A percentile compares a stretch with the other conserved stretches of the same genome.
Conservation (phyloP, 1,140 invertebrate species). For the Ostrea denselamellosa region DNA sequence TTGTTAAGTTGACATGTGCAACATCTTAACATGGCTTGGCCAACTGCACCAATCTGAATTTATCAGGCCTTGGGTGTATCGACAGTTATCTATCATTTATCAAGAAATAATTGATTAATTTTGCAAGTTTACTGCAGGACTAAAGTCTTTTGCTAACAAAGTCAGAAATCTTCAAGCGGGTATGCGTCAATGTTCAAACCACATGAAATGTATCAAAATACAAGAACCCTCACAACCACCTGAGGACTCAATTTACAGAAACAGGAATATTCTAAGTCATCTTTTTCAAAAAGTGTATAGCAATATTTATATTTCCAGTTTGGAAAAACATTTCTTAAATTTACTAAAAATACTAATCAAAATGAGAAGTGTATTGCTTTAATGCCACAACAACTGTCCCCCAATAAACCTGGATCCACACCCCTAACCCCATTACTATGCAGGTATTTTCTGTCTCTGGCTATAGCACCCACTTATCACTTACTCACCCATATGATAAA, state of each 20-base stretch:
- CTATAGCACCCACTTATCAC: no score
- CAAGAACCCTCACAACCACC: not conserved
- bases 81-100: slow-evolving; percentile 33
- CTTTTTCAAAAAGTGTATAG: not conserved
- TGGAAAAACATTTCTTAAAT: not conserved
- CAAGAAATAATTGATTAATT: slow-evolving; percentile 36
- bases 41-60: slow-evolving; percentile 27
- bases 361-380: no score
- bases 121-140: slow-evolving; percentile 8
- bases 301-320: not conserved
- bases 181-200: not conserved
- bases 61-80: slow-evolving; percentile 26
- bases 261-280: not conserved
- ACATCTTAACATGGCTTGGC: slow-evolving; percentile 25
- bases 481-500: no score
- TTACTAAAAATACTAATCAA: not conserved
- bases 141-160: slow-evolving; percentile 22
- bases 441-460: no score
- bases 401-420: no score
- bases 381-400: no score
- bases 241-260: not conserved
- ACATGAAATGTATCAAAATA: slow-evolving; percentile 19
- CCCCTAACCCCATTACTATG: no score
- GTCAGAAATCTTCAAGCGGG: slow-evolving; percentile 2
- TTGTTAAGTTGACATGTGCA: slow-evolving; percentile 18